These are phyloP conservation scores for Arrhopalites spinosus DNA, from an alignment of 2,888 invertebrate species.

Conservation along the genomic window DNA sequence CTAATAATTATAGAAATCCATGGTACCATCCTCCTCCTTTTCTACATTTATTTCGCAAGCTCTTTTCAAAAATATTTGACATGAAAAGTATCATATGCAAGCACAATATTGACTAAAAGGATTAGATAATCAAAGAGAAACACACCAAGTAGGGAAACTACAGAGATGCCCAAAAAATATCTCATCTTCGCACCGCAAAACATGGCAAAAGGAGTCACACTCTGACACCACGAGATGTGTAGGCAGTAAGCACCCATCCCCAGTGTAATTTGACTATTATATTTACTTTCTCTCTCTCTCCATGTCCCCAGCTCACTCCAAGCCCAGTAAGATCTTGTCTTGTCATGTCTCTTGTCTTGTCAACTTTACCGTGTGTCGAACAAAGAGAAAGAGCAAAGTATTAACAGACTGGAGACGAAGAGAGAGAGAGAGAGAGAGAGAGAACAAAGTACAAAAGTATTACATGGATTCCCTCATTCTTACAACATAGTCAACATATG, in stretches of 20 bases:
- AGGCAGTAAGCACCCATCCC: not conserved
- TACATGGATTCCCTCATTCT: too few species aligned
- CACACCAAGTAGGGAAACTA: too few species aligned
- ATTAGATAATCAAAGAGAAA: too few species aligned
- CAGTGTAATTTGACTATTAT: constrained; percentile 2
- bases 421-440: not conserved
- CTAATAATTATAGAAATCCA: not conserved
- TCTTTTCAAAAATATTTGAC: not conserved
- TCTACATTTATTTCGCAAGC: not conserved
- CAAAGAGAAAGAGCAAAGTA: not conserved
- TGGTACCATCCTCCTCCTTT: not conserved
- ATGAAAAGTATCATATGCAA: not conserved
- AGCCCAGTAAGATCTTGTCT: too few species aligned
- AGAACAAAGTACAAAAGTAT: not conserved
- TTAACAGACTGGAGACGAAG: not conserved
- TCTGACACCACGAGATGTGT: not conserved
- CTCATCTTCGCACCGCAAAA: too few species aligned
- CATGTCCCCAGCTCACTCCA: too few species aligned
- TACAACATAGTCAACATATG: too few species aligned
- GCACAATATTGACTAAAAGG: too few species aligned
- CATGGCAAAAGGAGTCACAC: too few species aligned
- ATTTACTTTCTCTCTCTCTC: not conserved
- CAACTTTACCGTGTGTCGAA: too few species aligned
- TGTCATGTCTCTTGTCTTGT: too few species aligned
- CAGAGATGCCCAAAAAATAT: too few species aligned